Evolutionary conservation across 2,888 invertebrate genomes (phyloP).

Genomic region (Eucera pruinosa): DNA sequence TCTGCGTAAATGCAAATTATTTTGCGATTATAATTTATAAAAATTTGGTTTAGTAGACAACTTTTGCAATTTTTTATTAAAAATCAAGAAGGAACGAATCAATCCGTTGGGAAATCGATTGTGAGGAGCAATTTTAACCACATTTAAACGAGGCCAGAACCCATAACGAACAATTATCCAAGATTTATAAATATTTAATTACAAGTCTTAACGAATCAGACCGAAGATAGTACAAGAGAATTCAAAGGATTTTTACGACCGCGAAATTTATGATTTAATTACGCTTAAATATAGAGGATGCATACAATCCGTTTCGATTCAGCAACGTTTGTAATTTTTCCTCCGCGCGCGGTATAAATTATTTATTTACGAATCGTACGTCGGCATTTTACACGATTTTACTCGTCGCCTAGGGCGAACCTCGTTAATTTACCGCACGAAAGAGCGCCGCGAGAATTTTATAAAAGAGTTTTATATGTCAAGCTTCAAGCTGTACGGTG

Average conservation of each 20-base stretch:
- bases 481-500: background rate
- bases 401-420: background rate
- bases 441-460: background rate
- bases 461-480: background rate
- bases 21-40: too few species aligned
- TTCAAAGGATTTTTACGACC: background rate
- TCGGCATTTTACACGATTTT: background rate
- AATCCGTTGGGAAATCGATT: background rate
- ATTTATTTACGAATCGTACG: conserved; percentile 37
- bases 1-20: too few species aligned
- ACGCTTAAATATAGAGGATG: conserved; percentile 17
- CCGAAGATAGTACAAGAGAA: background rate
- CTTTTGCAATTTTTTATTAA: too few species aligned
- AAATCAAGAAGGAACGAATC: too few species aligned
- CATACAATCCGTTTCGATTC: background rate
- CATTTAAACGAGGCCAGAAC: background rate
- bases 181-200: conserved; percentile 38
- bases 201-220: conserved; percentile 3
- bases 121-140: background rate
- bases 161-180: conserved; percentile 20
- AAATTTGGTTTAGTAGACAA: too few species aligned
- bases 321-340: background rate
- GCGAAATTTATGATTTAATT: conserved; percentile 45
- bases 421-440: conserved; percentile 25
- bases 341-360: background rate